Conservation (phyloP, 2,797 vertebrate genomes). For the Orestias chungarensis region DNA sequence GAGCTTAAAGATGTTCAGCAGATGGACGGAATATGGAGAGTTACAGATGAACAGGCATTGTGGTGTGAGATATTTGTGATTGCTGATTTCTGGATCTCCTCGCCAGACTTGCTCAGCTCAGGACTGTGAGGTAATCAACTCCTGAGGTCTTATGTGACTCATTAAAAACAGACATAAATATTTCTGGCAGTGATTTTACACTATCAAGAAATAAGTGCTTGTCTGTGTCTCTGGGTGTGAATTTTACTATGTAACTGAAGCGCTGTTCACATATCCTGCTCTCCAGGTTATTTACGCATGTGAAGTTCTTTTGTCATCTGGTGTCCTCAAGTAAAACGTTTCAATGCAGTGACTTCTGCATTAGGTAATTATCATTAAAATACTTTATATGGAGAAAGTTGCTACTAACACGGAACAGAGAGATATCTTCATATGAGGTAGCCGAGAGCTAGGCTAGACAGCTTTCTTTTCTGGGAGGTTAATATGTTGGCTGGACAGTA, state of each 20-base stretch:
- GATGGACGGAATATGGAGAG: conserved; percentile 68
- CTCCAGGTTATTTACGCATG: neutral
- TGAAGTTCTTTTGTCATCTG: neutral
- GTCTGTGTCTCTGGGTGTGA: conserved; percentile 31
- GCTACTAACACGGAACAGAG: too few relatives aligned
- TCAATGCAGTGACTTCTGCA: neutral
- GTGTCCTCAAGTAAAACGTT: neutral
- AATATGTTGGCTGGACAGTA: too few relatives aligned
- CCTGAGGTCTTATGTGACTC: conserved; percentile 17
- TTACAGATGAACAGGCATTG: conserved; percentile 71
- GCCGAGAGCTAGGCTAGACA: too few relatives aligned
- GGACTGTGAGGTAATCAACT: conserved; percentile 43
- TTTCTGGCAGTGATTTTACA: conserved; percentile 47
- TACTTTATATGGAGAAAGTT: too few relatives aligned
- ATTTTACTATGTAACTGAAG: conserved; percentile 35
- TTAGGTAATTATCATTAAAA: too few relatives aligned
- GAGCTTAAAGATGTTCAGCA: conserved; percentile 75
- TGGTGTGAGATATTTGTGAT: conserved; percentile 54
- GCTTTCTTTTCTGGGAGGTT: too few relatives aligned
- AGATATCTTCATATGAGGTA: too few relatives aligned
- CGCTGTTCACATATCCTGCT: neutral
- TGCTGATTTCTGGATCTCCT: conserved; percentile 19
- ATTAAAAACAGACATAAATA: conserved; percentile 20
- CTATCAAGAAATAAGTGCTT: conserved; percentile 39
- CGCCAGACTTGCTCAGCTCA: conserved; percentile 24